Evolutionary conservation across 2,888 invertebrate species (phyloP).

Genomic region (Biston betularia): DNA sequence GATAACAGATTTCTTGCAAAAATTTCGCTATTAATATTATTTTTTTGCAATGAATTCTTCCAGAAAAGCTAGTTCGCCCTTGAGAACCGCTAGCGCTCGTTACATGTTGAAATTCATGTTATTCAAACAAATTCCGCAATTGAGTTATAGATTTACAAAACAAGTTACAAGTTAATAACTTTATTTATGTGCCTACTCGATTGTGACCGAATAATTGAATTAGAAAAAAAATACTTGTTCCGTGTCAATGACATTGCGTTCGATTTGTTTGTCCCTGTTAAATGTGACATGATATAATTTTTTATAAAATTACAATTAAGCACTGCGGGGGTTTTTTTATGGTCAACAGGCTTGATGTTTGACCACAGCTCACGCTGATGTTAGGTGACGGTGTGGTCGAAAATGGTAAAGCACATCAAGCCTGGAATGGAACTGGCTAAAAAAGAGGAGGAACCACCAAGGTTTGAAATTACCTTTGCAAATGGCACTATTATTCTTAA

Average conservation of each 20-base stretch:
- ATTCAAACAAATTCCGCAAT: conserved; percentile 39
- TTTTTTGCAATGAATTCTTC: conserved; percentile 2
- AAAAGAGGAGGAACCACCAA: too few relatives aligned
- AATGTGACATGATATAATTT: conserved; percentile 2
- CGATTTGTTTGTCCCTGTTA: background rate
- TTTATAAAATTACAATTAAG: background rate
- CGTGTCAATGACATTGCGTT: conserved; percentile 39
- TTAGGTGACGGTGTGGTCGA: too few relatives aligned
- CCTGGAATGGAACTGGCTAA: too few relatives aligned
- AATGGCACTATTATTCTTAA: too few relatives aligned
- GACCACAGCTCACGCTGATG: too few relatives aligned
- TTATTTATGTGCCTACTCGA: conserved; percentile 26
- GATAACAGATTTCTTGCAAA: background rate
- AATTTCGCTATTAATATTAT: background rate
- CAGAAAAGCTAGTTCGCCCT: conserved; percentile 23
- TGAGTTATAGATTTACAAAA: conserved; percentile 17
- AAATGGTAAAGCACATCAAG: too few relatives aligned
- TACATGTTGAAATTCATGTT: conserved; percentile 33
- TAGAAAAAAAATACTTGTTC: conserved; percentile 29
- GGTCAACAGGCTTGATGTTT: too few relatives aligned
- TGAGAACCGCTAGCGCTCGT: conserved; percentile 34
- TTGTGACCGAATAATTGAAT: conserved; percentile 32
- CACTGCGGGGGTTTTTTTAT: too few relatives aligned
- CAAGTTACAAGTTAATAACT: conserved; percentile 15
- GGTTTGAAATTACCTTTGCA: too few relatives aligned